These are phyloP conservation scores for Yponomeuta evonymella DNA, from an alignment of 2,888 invertebrate genomes.

Conservation along the genomic window DNA sequence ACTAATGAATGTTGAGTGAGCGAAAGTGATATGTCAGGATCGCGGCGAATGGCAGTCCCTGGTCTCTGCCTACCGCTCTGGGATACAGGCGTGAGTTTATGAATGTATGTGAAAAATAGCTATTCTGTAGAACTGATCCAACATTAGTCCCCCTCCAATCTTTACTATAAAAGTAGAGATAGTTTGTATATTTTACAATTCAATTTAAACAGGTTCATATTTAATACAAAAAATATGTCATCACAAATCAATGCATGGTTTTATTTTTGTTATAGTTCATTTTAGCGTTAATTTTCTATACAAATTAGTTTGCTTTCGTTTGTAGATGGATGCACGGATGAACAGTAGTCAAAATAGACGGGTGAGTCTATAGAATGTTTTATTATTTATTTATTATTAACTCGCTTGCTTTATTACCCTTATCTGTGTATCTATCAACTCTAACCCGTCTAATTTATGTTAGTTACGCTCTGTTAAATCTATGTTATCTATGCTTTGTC, in stretches of 20 bases:
- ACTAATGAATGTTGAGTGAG: no score
- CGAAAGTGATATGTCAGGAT: no score
- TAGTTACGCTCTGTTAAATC: not conserved
- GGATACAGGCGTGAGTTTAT: no score
- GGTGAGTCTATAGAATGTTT: conserved; percentile 53
- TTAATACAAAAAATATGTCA: not conserved
- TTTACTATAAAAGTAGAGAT: no score
- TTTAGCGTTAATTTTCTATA: conserved; percentile 23
- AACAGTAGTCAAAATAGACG: conserved; percentile 76
- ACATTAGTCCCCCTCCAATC: no score
- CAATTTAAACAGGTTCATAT: not conserved
- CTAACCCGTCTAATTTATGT: conserved; percentile 23
- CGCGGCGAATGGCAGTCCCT: no score
- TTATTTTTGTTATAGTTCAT: not conserved
- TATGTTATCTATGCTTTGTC: not conserved
- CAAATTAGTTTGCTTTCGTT: conserved; percentile 71
- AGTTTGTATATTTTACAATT: not conserved
- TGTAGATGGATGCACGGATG: conserved; percentile 77
- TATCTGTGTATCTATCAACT: not conserved
- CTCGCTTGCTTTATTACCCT: conserved; percentile 9
- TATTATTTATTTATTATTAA: conserved; percentile 29
- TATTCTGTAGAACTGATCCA: no score
- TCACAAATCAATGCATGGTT: not conserved
- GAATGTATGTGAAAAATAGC: no score
- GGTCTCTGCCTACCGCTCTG: no score